Percentiles rank a stretch among this genome's conserved stretches.
Evolutionary conservation across 2,113 vertebrate genomes (phyloP).

Genomic region (Eubucco bourcierii): DNA sequence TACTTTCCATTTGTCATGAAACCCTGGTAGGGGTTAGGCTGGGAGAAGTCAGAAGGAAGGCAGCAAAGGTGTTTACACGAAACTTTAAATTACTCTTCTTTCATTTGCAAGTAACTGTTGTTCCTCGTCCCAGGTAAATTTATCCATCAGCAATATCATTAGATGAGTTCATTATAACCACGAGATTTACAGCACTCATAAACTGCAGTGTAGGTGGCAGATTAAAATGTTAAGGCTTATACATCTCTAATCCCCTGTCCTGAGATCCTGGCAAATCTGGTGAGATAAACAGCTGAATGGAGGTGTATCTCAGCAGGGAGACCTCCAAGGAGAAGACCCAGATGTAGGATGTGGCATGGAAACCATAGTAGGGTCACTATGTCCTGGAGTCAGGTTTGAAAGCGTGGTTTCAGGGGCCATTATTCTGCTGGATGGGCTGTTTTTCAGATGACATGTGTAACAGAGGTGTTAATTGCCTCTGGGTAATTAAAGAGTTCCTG

Average conservation of each 20-base stretch:
- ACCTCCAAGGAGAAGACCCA: neutral
- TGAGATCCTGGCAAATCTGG: neutral
- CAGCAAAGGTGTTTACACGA: constrained; percentile 62
- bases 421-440: constrained; percentile 27
- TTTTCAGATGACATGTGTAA: constrained; percentile 27
- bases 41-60: constrained; percentile 36
- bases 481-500: constrained; percentile 66
- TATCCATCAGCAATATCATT: constrained; percentile 72
- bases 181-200: constrained; percentile 68
- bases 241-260: constrained; percentile 6
- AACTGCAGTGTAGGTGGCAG: constrained; percentile 71
- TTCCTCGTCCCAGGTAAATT: constrained; percentile 56
- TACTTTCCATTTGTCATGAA: constrained; percentile 61
- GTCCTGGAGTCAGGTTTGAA: neutral
- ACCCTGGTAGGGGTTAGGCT: constrained; percentile 48
- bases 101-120: constrained; percentile 66
- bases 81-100: constrained; percentile 63
- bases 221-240: constrained; percentile 68
- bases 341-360: neutral
- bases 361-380: neutral
- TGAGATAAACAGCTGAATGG: neutral
- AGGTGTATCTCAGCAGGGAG: neutral
- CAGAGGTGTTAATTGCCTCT: constrained; percentile 46
- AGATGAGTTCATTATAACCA: constrained; percentile 71
- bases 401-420: constrained; percentile 43